phyloP scores from a whole-genome alignment of 2,113 vertebrate species.

The Podilymbus podiceps region DNA sequence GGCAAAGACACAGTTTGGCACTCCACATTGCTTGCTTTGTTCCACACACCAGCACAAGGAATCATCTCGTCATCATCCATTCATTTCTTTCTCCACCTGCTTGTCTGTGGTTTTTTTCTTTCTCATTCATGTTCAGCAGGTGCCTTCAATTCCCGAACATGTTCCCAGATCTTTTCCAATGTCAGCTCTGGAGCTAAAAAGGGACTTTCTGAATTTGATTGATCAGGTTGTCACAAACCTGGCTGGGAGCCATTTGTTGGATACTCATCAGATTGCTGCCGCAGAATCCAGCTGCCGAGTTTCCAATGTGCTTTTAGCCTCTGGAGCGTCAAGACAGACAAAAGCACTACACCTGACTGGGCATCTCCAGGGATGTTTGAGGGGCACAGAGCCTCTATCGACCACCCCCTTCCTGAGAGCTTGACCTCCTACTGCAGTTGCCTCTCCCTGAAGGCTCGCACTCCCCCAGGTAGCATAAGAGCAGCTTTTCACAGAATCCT shows the following conservation, averaged over 20 bases:
- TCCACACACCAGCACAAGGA: neutral
- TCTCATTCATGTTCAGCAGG: neutral
- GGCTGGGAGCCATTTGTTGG: slow-evolving; percentile 46
- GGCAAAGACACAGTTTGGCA: neutral
- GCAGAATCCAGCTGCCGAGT: slow-evolving; percentile 33
- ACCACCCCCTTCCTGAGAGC: neutral
- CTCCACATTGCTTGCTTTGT: neutral
- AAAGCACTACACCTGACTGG: neutral
- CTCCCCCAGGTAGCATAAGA: neutral
- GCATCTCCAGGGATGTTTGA: slow-evolving; percentile 8
- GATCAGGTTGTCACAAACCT: slow-evolving; percentile 56
- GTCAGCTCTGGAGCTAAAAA: slow-evolving; percentile 31
- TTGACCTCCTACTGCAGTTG: neutral
- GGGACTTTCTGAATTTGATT: slow-evolving; percentile 45
- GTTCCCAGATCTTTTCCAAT: slow-evolving; percentile 28
- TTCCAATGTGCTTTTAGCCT: neutral
- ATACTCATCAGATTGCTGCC: slow-evolving; percentile 21
- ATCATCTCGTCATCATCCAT: neutral
- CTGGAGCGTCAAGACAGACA: neutral
- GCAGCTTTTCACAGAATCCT: neutral
- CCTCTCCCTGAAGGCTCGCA: neutral
- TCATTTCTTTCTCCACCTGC: neutral
- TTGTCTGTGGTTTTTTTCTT: neutral
- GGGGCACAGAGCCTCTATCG: neutral
- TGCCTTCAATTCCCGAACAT: slow-evolving; percentile 11